Evolutionary conservation across 2,797 vertebrate genomes (phyloP), one percentile per base, ranked within the genome.

Genomic region (Sebastes alutus): DNA sequence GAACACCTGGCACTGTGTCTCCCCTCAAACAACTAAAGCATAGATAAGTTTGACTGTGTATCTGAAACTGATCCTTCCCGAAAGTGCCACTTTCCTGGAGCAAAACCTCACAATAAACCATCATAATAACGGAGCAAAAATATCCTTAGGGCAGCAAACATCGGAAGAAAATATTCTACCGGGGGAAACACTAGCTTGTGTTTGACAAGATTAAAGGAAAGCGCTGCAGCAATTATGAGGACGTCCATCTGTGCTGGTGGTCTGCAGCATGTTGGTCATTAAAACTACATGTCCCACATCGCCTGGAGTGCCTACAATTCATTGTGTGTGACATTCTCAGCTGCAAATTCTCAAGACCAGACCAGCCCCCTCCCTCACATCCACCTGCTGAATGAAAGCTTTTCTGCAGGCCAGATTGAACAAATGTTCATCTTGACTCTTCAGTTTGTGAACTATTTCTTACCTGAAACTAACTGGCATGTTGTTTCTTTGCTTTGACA

Each of bases 221-320:
- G 22, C 7, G 1, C 35, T 66, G 7, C 76, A 77, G 63, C 42
- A 54, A n/a, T 78, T 75, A 75, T 63, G 14, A 72, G 56, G 72
- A 55, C 8, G 60, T 46, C 66, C 81, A 84, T 86, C 75, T 81
- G 80, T 60, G 61, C 70, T 80, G 69, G 27, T 29, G 18, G 33
- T 59, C 32, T 71, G 52, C 65, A 83, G 42, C 81, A 58, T 14
- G n/a, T 29, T 58, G 66, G 75, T 65, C 75, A 67, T 87, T 86
- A 77, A 83, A 84, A 72, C 65, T 56, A 62, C 65, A 29, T 58
- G 22, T 58, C 56, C 54, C 69, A 27, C n/a, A 32, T 61, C 61
- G 59, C 60, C 35, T 38, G 8, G 42, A 60, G 71, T 67, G 62
- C 58, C 35, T 25, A 25, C 46, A 56, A 75, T 65, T 73, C 32